Evolutionary conservation across 2,888 invertebrate genomes (phyloP), one percentile per base, ranked within the genome.

Genomic region (Xestobium rufovillosum): DNA sequence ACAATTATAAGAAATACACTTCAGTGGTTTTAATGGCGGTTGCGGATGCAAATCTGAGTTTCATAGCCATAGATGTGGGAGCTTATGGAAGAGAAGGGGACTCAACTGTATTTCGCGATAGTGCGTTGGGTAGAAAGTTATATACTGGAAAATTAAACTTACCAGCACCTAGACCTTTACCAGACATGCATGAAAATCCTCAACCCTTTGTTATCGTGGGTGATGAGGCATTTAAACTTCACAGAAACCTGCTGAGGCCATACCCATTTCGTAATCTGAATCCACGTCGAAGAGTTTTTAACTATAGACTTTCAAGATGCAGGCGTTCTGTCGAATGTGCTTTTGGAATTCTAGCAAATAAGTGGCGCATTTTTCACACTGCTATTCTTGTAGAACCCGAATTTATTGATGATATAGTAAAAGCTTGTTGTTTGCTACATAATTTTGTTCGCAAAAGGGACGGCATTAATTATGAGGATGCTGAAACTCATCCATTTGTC

Each of bases 11-110:
- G 30, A 40, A 39, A 25, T 36, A 36, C 13, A 43, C 42, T 36
- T 45, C 45, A 10, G 36, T 48, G 3, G 36, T 45, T 33, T 25
- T 51, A 26, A 30, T 48, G 40, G 49, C 47, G 9, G 26, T 46
- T 13, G 45, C 34, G 10, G 50, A 50, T 38, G 49, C 47, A 11
- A 38, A 49, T 31, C 41, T 46, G 26, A 14, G 34, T 27, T 47
- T 51, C 33, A 35, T 44, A 11, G 27, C 34, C 4, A 42, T 47
- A 17, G 43, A 47, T 32, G 42, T 48, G 10, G 46, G 40, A 10
- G 42, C 48, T 17, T 41, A 44, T 38, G 42, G 46, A 11, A 33
- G 33, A n/a, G n/a, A n/a, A n/a, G n/a, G n/a, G n/a, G 32, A 42
- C 31, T 31, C 41, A 11, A 41, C 38, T 31, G 28, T 44, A 15